phyloP scores from a whole-genome alignment of 2,113 vertebrate species.

The Lamprotornis superbus region DNA sequence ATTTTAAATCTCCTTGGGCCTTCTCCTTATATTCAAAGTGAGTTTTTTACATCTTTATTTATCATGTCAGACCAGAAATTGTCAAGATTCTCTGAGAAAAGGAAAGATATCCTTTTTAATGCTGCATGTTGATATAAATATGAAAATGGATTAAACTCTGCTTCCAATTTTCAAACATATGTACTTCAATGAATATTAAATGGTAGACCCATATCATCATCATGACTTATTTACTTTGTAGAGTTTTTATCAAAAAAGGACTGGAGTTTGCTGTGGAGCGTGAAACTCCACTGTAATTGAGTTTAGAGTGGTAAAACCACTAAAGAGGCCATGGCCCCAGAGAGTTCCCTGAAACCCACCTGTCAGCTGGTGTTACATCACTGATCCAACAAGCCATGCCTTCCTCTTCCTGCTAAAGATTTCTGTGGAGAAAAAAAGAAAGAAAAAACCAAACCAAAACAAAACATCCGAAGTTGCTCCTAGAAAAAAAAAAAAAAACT shows the following conservation, averaged over 20 bases:
- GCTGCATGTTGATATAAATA: slow-evolving; percentile 90
- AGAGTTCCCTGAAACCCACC: slow-evolving; percentile 91
- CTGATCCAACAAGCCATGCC: slow-evolving; percentile 74
- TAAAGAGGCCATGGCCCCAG: slow-evolving; percentile 85
- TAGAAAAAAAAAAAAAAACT: slow-evolving; percentile 25
- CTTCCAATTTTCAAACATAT: slow-evolving; percentile 82
- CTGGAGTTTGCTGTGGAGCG: slow-evolving; percentile 72
- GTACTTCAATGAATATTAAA: slow-evolving; percentile 86
- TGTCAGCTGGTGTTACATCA: slow-evolving; percentile 96
- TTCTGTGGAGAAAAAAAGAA: slow-evolving; percentile 50
- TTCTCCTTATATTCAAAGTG: background rate
- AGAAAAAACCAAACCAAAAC: background rate
- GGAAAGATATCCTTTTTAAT: slow-evolving; percentile 70
- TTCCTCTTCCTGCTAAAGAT: slow-evolving; percentile 72
- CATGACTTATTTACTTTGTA: slow-evolving; percentile 80
- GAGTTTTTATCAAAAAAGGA: slow-evolving; percentile 80
- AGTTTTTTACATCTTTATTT: slow-evolving; percentile 39
- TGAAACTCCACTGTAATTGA: slow-evolving; percentile 82
- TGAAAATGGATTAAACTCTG: slow-evolving; percentile 84
- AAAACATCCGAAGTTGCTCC: slow-evolving; percentile 57
- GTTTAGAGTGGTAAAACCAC: slow-evolving; percentile 82
- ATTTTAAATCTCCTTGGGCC: slow-evolving; percentile 28
- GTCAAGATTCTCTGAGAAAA: slow-evolving; percentile 54
- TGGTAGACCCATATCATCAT: slow-evolving; percentile 76
- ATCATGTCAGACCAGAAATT: slow-evolving; percentile 56